Evolutionary conservation across 2,113 vertebrate genomes (phyloP).

Genomic region (Danionella cerebrum): DNA sequence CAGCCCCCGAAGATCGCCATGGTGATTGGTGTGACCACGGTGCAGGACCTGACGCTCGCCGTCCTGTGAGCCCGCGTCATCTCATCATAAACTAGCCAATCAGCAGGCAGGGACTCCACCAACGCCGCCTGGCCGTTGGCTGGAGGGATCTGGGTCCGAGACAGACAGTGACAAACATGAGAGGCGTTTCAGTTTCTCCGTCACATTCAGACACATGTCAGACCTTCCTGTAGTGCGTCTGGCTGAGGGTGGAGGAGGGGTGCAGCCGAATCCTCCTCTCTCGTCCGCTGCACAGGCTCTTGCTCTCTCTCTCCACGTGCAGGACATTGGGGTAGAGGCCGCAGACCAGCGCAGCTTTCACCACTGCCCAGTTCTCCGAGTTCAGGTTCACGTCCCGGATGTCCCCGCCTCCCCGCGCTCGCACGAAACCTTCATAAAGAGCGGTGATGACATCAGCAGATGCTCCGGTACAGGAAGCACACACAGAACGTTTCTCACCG

Average conservation of each 20-base stretch:
- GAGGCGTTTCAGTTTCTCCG: no score
- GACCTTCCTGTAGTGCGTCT: constrained; percentile 81
- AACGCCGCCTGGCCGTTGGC: constrained; percentile 69
- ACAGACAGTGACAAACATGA: neutral
- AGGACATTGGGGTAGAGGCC: constrained; percentile 92
- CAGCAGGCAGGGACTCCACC: constrained; percentile 72
- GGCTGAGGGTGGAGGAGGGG: constrained; percentile 81
- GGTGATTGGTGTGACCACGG: constrained; percentile 75
- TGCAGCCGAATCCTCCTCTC: constrained; percentile 86
- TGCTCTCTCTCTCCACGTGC: constrained; percentile 69
- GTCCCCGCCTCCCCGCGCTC: constrained; percentile 77
- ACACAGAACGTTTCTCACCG: no score
- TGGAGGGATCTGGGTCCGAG: constrained; percentile 71
- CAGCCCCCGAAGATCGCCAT: constrained; percentile 81
- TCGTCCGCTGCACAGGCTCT: constrained; percentile 63
- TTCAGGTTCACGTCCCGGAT: constrained; percentile 88
- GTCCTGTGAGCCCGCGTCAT: constrained; percentile 81
- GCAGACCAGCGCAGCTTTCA: constrained; percentile 87
- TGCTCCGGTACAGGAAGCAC: no score
- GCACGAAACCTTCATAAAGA: constrained; percentile 78
- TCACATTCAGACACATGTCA: neutral
- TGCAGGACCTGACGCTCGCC: constrained; percentile 83
- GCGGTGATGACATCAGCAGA: neutral
- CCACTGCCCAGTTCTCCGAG: constrained; percentile 93
- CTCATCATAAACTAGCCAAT: constrained; percentile 93